Evolutionary conservation across 2,888 invertebrate genomes (phyloP), one percentile per base, ranked within the genome.

Genomic region (Mesopsocus fuscifrons): DNA sequence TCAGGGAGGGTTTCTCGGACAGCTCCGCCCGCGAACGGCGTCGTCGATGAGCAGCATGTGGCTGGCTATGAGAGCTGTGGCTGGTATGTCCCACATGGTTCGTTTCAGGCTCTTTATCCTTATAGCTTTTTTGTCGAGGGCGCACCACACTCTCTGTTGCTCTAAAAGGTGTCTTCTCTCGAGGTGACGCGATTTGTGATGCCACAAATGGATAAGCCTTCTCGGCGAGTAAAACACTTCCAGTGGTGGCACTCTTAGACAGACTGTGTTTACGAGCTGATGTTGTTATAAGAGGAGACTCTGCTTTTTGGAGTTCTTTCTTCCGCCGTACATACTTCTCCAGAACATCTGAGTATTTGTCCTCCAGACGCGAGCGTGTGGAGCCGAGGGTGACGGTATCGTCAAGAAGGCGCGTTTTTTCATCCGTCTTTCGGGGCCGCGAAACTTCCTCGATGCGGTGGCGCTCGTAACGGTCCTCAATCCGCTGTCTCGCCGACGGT

Each of bases 281-380:
- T 21, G 34, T 5, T 4, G 9, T 30, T 23, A 11, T 15, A 8
- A 3, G 8, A n/a, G 33, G 42, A n/a, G 42, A 16, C 17, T 16
- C 30, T 18, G 42, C 34, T 16, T 23, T 21, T 9, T 58, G 63
- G 46, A 58, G 59, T 16, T 54, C 52, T 21, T 56, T 51, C 48
- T 69, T 67, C 40, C 62, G 63, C 51, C 70, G 66, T 40, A 59
- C 58, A 20, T 78, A 73, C 54, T 72, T 71, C 55, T 82, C 80
- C 52, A 83, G 62, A 17, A 82, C 72, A 15, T 77, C 71, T 1
- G 79, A 74, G 60, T 82, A 82, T 60, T 83, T 83, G 56, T 83
- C 79, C 63, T 82, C 81, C 52, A 81, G 63, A 15, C 79, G 72
- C 47, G 69, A 73, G 42, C 80, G 68, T 22, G 78, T 75, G 46